Evolutionary conservation across 1,140 invertebrate species (phyloP), one percentile per base, ranked within the genome.

Genomic region (Neodiprion lecontei): DNA sequence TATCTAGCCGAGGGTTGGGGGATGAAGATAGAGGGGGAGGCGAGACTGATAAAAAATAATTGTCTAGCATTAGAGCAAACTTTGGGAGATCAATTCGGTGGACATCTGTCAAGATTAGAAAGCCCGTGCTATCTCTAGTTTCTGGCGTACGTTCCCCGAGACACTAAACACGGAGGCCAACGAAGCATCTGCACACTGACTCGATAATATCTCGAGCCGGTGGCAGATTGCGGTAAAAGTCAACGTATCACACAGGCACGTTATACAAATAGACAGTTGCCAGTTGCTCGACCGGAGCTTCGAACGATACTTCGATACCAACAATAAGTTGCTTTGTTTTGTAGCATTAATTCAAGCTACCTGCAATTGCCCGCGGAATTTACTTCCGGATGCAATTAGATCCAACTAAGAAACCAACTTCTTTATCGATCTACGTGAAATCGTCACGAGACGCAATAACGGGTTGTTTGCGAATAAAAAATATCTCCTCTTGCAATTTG

Each of bases 101-200:
- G 53, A 61, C 53, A 61, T 61, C 53, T 61, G 53, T 61, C 53
- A 61, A 61, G 53, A 61, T 61, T 61, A 61, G 53, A 61, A 40
- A 40, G 28, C 28, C 28, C 28, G 28, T 40, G n/a, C 53, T 61
- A 61, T 61, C 53, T 61, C 53, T 12, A 17, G 11, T 61, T 61
- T 17, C 8, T 61, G n/a, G 53, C 53, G 2, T 40, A 40, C 28
- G 53, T 17, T 61, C 53, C 53, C 53, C 53, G n/a, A 61, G 11
- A 61, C 28, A 40, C 28, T 40, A 40, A 40, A 40, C 53, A 61
- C 53, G 11, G n/a, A 12, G 53, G n/a, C 53, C 53, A 61, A 9
- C 11, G 9, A 61, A 61, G 53, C 53, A 61, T 61, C 53, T 61
- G 53, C 53, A 61, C 53, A 61, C 53, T 61, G 53, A 17, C 11